Evolutionary conservation across 2,113 vertebrate genomes (phyloP), one percentile per base, ranked within the genome.

Genomic region (Oncorhynchus gorbuscha): DNA sequence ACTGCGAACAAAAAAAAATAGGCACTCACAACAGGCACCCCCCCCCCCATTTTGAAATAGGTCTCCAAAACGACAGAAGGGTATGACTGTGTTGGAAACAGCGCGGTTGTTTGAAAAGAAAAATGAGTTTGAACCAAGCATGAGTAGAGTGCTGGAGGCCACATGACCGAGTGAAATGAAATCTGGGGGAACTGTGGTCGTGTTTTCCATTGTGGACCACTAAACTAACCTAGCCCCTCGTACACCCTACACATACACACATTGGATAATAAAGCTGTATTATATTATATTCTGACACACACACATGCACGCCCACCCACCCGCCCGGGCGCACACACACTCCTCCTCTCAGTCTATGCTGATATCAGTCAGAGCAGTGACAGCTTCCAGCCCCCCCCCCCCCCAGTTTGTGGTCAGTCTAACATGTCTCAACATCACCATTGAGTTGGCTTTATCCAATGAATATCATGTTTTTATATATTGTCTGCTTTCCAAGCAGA

Each of bases 121-220:
- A 14, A 62, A n/a, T 62, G 4, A 55, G 16, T 18, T 55, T 58
- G 9, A 45, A 45, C 39, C 39, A 18, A 67, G 65, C 1, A 6
- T 24, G 48, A 67, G 26, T 24, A 45, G 45, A 45, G 26, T 55
- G 77, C 70, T 61, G 13, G 71, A 76, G 35, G 65, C 65, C 51
- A 74, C 24, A 39, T 14, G 85, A 69, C 73, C 30, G 83, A 79
- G 65, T 77, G 4, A 45, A 79, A 84, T 32, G 61, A 39, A 81
- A 79, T 78, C 68, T 81, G 59, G 9, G 9, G 45, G 76, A 85
- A 76, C 58, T 72, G 35, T 77, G 75, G 80, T 65, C 49, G 3
- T 64, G 22, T 85, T 77, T 83, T 83, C 78, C 67, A 64, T 51
- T 59, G 65, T 28, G 1, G 13, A 24, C 26, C n/a, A 83, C 71